phyloP scores from a whole-genome alignment of 2,113 vertebrate species.

The Orcinus orca region DNA sequence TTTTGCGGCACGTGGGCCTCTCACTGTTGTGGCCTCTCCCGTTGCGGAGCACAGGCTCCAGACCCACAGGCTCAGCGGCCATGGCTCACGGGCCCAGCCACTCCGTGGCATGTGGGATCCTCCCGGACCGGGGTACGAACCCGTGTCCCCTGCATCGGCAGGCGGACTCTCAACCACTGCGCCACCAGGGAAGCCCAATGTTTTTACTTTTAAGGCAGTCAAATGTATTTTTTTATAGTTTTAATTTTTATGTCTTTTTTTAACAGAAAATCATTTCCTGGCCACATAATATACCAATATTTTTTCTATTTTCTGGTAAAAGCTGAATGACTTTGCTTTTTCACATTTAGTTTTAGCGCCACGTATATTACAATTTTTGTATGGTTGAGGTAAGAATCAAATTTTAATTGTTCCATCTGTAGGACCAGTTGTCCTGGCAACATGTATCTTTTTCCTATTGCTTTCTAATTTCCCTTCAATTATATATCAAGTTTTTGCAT shows the following conservation, averaged over 20 bases:
- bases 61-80: too few species aligned
- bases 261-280: background rate
- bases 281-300: background rate
- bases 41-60: too few species aligned
- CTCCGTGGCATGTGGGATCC: too few species aligned
- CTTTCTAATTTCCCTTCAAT: background rate
- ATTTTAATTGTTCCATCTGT: background rate
- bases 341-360: background rate
- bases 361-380: background rate
- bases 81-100: too few species aligned
- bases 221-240: background rate
- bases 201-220: background rate
- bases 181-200: background rate
- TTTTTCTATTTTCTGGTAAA: background rate
- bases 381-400: background rate
- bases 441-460: background rate
- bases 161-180: too few species aligned
- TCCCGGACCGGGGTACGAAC: too few species aligned
- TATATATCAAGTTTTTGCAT: background rate
- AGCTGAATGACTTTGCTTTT: background rate
- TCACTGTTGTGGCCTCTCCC: too few species aligned
- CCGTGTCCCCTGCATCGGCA: too few species aligned
- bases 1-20: too few species aligned
- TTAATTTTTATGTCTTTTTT: background rate
- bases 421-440: background rate